Base-by-base conservation (phyloP, 2,888 invertebrate genomes). In the Cephus pulcher region DNA sequence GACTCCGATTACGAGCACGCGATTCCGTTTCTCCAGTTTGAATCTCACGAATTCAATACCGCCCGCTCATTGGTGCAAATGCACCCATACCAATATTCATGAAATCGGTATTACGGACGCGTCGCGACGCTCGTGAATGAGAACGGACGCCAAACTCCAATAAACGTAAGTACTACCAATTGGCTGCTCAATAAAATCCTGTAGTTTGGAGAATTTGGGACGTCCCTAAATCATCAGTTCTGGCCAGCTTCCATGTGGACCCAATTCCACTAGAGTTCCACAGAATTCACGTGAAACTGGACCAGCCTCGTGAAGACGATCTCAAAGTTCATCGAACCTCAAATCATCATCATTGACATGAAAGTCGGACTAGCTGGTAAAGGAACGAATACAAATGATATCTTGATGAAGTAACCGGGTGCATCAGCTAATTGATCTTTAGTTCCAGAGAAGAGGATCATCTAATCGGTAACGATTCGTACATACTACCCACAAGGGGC, bases 1-100 rank as follows among this genome's bases (percentile, higher is more conserved):
- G 83, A 81, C 84, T 84, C 78, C 86, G 88, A 89, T 89, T 89
- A 88, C 86, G 84, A 82, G 83, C 89, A 89, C 88, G 89, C 89
- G 85, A 89, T 85, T 80, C 76, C 74, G 37, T 76, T 77, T 56
- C 56, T 56, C 56, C 23, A 56, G 56, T 56, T 56, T 56, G 23
- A 56, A 23, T 56, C 56, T 56, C 56, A 56, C 56, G 56, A 56
- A 56, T 56, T 56, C 23, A 56, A 6, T 56, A 9, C 56, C 56
- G 23, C 56, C 23, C 56, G 56, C 56, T 56, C 56, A 23, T 56
- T 23, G 56, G 56, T 9, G 40, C 6, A 40, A 40, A 23, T 23
- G 15, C 23, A 56, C 23, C 9, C 56, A 56, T 56, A 56, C 23
- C 0, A 56, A 56, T 56, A 23, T 23, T 56, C 56, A 9, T 23